Evolutionary conservation across 1,140 invertebrate species (phyloP).

Genomic region (Drosophila setifemur): DNA sequence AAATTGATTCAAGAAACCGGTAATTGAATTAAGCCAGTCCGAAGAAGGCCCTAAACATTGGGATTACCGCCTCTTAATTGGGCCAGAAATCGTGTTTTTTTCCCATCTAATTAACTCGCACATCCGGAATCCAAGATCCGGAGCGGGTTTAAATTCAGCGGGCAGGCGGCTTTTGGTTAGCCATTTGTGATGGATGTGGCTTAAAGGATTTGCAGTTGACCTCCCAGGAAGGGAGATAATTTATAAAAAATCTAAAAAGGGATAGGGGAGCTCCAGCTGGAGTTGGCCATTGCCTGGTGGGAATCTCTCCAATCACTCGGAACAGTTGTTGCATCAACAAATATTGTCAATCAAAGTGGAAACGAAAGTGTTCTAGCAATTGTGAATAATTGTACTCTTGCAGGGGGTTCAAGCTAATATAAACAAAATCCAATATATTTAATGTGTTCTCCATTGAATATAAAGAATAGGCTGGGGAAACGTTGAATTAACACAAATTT

Average conservation of each 20-base stretch:
- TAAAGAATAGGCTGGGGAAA: no score
- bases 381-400: no score
- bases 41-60: neutral
- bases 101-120: neutral
- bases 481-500: no score
- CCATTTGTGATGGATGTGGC: neutral
- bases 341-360: no score
- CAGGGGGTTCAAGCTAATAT: no score
- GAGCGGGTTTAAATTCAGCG: neutral
- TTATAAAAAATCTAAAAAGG: neutral
- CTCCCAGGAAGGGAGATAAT: neutral
- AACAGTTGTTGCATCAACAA: no score
- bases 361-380: no score
- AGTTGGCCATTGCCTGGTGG: neutral
- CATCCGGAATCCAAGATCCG: neutral
- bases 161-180: neutral
- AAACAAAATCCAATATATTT: no score
- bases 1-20: conserved; percentile 22
- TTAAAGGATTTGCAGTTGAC: neutral
- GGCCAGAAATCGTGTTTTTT: neutral
- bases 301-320: conserved; percentile 1
- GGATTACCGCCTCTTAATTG: conserved; percentile 3
- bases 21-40: conserved; percentile 16
- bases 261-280: neutral
- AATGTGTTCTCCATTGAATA: no score